Evolutionary conservation across 64 coral and sea anemone species (phyloP), one percentile per base, ranked within the genome.

Genomic region (Actinia equina): DNA sequence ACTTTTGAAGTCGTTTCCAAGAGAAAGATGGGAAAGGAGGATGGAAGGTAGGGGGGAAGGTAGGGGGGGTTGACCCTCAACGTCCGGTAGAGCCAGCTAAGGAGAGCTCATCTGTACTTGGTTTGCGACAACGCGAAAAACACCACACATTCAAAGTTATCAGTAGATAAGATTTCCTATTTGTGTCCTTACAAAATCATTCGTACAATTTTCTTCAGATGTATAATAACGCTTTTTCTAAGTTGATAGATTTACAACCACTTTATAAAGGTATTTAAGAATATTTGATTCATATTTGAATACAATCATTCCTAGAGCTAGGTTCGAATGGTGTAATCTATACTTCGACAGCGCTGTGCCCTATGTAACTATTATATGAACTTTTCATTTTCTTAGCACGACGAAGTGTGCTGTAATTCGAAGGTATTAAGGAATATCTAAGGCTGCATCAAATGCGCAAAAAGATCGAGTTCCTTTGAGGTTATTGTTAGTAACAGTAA

Each of bases 141-240:
- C 69, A 41, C 6, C 14, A n/a, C 42, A 74, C 41, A 74, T 74
- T 74, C 41, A 14, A 42, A 69, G 63, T n/a, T 69, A 69, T 26
- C 69, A 74, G 26, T 74, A 74, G 69, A 74, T 74, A 74, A 74
- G 69, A 74, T 74, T 74, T 74, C 27, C 26, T 74, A 41, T 10
- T 3, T 27, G 26, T 74, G n/a, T 74, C 69, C 69, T 74, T 74
- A 74, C 69, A 74, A 74, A 74, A 74, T 74, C 69, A 74, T 74
- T 74, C 69, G 37, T 41, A 74, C 8, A 74, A 74, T 74, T 74
- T 23, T 25, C 16, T 74, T 74, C 23, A 26, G 69, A 12, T 26
- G 10, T 41, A 41, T 74, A 74, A 74, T 74, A 74, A 57, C 23
- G 62, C 22, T 65, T 65, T 19, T 65, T 19, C 62, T 65, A 65